These are phyloP conservation scores for Hypocryptadius cinnamomeus DNA, from an alignment of 2,113 vertebrate genomes.

Conservation along the genomic window DNA sequence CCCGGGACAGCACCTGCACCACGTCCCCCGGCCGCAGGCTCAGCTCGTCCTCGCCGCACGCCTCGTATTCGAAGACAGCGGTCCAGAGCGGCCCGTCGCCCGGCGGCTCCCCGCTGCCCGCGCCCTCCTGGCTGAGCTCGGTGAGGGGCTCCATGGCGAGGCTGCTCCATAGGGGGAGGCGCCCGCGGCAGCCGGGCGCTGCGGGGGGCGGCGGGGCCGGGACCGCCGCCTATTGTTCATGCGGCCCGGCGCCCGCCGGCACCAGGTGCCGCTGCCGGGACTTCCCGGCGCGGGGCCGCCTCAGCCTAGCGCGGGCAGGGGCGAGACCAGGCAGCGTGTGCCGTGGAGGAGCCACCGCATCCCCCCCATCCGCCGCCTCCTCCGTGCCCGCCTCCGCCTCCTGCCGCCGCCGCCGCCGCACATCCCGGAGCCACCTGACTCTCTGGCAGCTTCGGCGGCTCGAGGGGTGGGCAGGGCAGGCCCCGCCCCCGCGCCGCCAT, in stretches of 20 bases:
- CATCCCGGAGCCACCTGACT: slow-evolving; percentile 62
- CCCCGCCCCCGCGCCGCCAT: not conserved
- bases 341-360: not conserved
- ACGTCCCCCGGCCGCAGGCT: slow-evolving; percentile 88
- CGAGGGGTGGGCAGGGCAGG: not conserved
- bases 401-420: not conserved
- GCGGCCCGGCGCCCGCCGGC: slow-evolving; percentile 49
- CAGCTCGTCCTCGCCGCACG: slow-evolving; percentile 91
- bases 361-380: not conserved
- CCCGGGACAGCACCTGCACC: slow-evolving; percentile 91
- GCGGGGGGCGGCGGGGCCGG: slow-evolving; percentile 43
- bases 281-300: not conserved
- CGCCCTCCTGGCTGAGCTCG: slow-evolving; percentile 71
- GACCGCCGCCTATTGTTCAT: slow-evolving; percentile 70
- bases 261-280: not conserved
- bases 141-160: slow-evolving; percentile 74
- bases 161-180: slow-evolving; percentile 71
- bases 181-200: slow-evolving; percentile 59
- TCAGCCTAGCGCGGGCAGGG: not conserved
- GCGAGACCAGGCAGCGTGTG: not conserved
- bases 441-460: slow-evolving; percentile 45
- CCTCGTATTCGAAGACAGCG: slow-evolving; percentile 96
- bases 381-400: not conserved
- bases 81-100: slow-evolving; percentile 77
- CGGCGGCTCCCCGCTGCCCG: slow-evolving; percentile 52